Base-by-base conservation (phyloP, 2,888 invertebrate genomes). In the Doris montereyensis region DNA sequence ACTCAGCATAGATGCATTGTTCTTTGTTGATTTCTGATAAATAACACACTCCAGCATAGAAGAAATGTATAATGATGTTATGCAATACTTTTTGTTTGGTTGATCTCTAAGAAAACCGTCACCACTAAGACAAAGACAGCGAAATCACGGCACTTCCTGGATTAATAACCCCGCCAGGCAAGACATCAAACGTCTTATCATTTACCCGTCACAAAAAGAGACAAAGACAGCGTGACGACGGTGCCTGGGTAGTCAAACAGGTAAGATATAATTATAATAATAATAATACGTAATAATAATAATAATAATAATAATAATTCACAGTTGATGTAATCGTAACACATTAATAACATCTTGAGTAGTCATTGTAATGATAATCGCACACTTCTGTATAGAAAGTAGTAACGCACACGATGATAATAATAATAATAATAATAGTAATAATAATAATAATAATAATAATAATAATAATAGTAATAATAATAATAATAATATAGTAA, bases 321-420 rank as follows among this genome's bases (percentile, higher is more conserved):
- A n/a, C n/a, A n/a, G n/a, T 92, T 93, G 57, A 92, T 90, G 28
- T 91, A 88, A 83, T 92, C 92, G 83, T 93, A 93, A 87, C 93
- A 93, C 8, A 92, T 87, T 0, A 93, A 93, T 85, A 93, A 93
- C 93, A 93, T 93, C 79, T 90, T 91, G 85, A 28, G 26, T 68
- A 8, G 24, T n/a, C 17, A 62, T 62, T 62, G 17, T 4, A 62
- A 24, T n/a, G 62, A 70, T 35, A 5, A 21, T 26, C 26, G 17
- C 10, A 21, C 2, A 67, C 67, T 26, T 10, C 30, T 26, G 3
- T 17, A 28, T 68, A 68, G 10, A 2, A 21, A 26, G 26, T 67
- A 26, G 3, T 28, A 67, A 2, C n/a, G n/a, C n/a, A n/a, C n/a
- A n/a, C n/a, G n/a, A n/a, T n/a, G n/a, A n/a, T n/a, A n/a, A n/a